Percentiles rank a stretch among this genome's conserved stretches.
phyloP scores from a whole-genome alignment of 2,113 vertebrate species.

The Sterna hirundo region DNA sequence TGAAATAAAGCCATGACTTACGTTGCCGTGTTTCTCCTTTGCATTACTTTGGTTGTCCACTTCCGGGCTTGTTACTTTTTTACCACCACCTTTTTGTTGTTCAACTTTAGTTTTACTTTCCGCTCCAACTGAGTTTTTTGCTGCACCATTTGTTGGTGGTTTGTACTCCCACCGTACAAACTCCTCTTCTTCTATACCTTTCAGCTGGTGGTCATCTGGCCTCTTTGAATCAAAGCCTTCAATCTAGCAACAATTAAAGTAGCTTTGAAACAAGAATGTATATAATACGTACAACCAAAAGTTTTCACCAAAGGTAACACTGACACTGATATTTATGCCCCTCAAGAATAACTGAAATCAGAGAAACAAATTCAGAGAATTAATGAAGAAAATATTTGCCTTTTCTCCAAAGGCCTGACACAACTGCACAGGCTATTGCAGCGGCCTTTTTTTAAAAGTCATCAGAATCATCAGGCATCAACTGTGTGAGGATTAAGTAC shows the following conservation, averaged over 20 bases:
- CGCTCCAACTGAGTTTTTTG: slow-evolving; percentile 73
- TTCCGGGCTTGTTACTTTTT: slow-evolving; percentile 67
- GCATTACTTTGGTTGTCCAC: slow-evolving; percentile 72
- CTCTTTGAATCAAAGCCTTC: slow-evolving; percentile 92
- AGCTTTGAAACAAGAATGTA: not conserved
- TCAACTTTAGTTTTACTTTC: slow-evolving; percentile 84
- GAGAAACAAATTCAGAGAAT: not conserved
- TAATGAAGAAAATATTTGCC: not conserved
- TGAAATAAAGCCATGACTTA: slow-evolving; percentile 70
- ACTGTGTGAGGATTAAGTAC: not conserved
- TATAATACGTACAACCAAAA: not conserved
- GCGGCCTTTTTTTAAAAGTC: not conserved
- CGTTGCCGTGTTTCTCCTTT: slow-evolving; percentile 84
- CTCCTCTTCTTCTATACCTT: slow-evolving; percentile 80
- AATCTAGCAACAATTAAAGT: slow-evolving; percentile 79
- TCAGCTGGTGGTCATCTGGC: slow-evolving; percentile 93
- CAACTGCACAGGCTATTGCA: not conserved
- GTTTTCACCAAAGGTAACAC: not conserved
- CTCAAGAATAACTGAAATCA: not conserved
- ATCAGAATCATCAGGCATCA: not conserved
- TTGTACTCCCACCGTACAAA: slow-evolving; percentile 92
- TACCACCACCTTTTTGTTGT: slow-evolving; percentile 75
- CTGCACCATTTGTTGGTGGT: slow-evolving; percentile 78
- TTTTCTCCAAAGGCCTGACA: not conserved
- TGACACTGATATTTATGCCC: not conserved